phyloP scores from a whole-genome alignment of 2,113 vertebrate genomes.

The Hemiscyllium ocellatum region DNA sequence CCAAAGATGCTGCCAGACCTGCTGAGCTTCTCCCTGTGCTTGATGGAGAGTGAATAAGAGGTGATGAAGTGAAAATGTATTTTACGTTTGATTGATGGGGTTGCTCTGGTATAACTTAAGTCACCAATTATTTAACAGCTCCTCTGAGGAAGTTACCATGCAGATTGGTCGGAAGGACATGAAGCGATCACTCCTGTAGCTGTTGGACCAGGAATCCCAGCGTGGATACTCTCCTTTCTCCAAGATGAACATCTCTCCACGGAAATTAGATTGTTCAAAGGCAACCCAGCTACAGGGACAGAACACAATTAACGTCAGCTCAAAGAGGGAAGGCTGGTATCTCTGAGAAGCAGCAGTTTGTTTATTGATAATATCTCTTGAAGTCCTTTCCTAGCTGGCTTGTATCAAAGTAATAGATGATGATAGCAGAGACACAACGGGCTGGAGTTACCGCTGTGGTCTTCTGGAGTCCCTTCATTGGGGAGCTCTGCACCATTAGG shows the following conservation, averaged over 20 bases:
- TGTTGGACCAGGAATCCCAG: conserved; percentile 96
- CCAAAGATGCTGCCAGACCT: no score
- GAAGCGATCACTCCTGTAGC: conserved; percentile 85
- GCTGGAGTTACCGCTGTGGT: background rate
- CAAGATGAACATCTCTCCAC: conserved; percentile 92
- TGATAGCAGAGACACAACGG: background rate
- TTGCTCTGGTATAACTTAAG: background rate
- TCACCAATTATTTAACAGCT: no score
- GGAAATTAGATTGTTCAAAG: conserved; percentile 87
- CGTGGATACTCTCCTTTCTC: conserved; percentile 93
- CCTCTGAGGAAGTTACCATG: conserved; percentile 62
- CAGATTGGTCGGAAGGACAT: conserved; percentile 83
- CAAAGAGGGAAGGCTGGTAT: background rate
- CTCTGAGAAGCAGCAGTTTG: background rate
- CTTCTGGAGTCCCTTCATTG: background rate
- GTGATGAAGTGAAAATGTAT: background rate
- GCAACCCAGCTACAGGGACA: conserved; percentile 72
- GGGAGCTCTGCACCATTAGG: no score
- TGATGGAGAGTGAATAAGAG: background rate
- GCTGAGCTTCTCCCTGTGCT: no score
- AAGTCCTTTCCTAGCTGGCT: background rate
- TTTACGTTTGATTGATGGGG: background rate
- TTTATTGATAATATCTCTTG: background rate
- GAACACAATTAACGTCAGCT: rapidly evolving
- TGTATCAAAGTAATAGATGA: background rate